Evolutionary conservation across 1,140 invertebrate species (phyloP).

Genomic region (Prorops nasuta): DNA sequence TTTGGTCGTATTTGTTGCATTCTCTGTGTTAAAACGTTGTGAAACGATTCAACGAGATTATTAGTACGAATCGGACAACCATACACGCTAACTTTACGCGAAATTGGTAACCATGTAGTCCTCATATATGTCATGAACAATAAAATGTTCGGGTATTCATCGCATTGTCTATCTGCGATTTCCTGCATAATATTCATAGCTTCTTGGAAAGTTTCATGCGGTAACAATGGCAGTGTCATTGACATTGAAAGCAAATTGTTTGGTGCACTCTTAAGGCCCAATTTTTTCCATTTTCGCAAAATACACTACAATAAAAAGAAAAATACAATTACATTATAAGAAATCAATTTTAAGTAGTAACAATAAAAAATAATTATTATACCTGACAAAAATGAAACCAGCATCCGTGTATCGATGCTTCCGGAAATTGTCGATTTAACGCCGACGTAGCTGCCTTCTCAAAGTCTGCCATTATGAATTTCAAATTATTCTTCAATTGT

Average conservation of each 20-base stretch:
- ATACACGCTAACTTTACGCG: conserved; percentile 1
- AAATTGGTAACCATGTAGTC: background rate
- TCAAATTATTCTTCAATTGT: conserved; percentile 4
- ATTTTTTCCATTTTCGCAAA: background rate
- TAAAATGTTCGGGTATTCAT: background rate
- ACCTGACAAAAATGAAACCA: conserved; percentile 15
- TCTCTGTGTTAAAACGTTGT: background rate
- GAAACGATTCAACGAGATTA: conserved; percentile 2
- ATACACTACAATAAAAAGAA: background rate
- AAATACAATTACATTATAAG: background rate
- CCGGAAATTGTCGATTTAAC: conserved; percentile 1
- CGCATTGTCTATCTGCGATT: background rate
- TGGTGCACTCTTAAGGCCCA: conserved; percentile 1
- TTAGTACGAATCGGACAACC: conserved; percentile 5
- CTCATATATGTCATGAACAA: conserved; percentile 3
- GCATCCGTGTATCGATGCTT: conserved; percentile 7
- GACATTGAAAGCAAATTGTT: conserved; percentile 4
- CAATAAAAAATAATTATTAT: background rate
- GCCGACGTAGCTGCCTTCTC: conserved; percentile 7
- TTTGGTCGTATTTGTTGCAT: too few species aligned
- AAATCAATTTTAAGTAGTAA: background rate
- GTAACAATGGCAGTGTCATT: conserved; percentile 3
- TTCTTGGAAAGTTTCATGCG: background rate
- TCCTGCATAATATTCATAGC: background rate
- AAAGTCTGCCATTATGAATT: conserved; percentile 11